A percentile compares a stretch with the other conserved stretches of the same genome.
These are phyloP conservation scores for Crypturellus tataupa DNA, from an alignment of 2,797 vertebrate species.

Conservation along the genomic window DNA sequence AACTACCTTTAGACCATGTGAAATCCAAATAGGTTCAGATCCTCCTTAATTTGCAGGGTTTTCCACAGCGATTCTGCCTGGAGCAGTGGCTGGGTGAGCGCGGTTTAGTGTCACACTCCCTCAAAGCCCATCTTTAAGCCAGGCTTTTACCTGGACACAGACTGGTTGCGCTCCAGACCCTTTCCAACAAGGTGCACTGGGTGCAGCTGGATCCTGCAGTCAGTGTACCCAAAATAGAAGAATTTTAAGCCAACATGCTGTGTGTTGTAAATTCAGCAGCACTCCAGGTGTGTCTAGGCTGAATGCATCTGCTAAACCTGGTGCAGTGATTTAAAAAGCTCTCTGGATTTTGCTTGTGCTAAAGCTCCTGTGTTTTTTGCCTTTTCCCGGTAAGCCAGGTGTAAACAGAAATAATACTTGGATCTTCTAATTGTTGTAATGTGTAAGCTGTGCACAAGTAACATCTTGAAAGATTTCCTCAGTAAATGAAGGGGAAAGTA, in stretches of 20 bases:
- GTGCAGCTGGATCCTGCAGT: neutral
- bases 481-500: slow-evolving; percentile 9
- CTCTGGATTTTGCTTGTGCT: slow-evolving; percentile 34
- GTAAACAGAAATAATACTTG: slow-evolving; percentile 25
- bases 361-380: neutral
- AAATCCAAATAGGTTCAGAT: neutral
- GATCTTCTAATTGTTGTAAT: slow-evolving; percentile 32
- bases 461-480: neutral
- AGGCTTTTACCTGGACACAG: neutral
- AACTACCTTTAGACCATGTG: neutral
- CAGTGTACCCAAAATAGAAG: neutral
- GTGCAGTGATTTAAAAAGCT: slow-evolving; percentile 37
- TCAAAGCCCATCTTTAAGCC: neutral
- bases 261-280: slow-evolving; percentile 45
- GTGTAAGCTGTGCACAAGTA: neutral
- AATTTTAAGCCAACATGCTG: neutral
- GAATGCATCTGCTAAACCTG: slow-evolving; percentile 40
- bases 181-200: neutral
- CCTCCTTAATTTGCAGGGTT: neutral
- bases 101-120: neutral
- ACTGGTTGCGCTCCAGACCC: fast-evolving
- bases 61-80: neutral
- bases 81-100: neutral
- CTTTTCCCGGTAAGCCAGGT: slow-evolving; percentile 2
- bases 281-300: slow-evolving; percentile 14